Evolutionary conservation across 2,113 vertebrate species (phyloP).

Genomic region (Melospiza georgiana): DNA sequence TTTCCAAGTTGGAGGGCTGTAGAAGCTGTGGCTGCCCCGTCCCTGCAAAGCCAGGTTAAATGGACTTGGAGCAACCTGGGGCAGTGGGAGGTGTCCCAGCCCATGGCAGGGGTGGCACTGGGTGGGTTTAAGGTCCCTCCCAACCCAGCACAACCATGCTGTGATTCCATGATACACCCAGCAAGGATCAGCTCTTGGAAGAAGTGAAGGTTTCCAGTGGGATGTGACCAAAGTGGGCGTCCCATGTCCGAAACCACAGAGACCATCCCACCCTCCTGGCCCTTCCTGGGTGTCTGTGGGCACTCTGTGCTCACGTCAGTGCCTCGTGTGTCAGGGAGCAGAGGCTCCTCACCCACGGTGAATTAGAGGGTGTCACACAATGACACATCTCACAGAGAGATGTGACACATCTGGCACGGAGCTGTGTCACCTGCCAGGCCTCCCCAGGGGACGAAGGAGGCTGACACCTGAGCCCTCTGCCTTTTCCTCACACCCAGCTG

Average conservation of each 20-base stretch:
- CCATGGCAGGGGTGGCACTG: not conserved
- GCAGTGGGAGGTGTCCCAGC: not conserved
- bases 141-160: not conserved
- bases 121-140: not conserved
- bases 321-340: not conserved
- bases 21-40: not conserved
- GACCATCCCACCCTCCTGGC: not conserved
- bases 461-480: not conserved
- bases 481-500: not conserved
- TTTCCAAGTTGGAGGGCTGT: not conserved
- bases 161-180: rapidly evolving
- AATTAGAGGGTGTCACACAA: not conserved
- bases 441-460: not conserved
- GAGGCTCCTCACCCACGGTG: not conserved
- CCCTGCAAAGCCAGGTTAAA: not conserved
- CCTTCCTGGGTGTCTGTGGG: not conserved
- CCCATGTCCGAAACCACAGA: rapidly evolving
- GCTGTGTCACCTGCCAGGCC: not conserved
- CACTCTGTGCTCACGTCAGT: not conserved
- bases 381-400: not conserved
- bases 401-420: not conserved
- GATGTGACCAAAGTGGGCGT: not conserved
- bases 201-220: not conserved
- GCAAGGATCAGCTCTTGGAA: not conserved
- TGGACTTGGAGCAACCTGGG: rapidly evolving